A percentile compares a stretch with the other conserved stretches of the same genome.
These are phyloP conservation scores for Salvelinus namaycush DNA, from an alignment of 2,113 vertebrate species.

Conservation along the genomic window DNA sequence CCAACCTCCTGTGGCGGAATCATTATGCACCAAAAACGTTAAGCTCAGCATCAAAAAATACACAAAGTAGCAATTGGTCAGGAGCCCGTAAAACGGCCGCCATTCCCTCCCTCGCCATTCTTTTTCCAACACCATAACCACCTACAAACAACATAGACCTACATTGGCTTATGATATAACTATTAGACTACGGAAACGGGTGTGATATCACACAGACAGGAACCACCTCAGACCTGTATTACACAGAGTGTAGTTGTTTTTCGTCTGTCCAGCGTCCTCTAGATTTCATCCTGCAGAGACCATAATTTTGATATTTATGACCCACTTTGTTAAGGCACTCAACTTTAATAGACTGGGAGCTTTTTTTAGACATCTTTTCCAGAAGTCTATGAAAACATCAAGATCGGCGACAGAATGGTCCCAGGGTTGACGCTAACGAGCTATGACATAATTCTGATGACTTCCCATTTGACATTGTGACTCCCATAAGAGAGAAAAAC, in stretches of 20 bases:
- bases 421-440: constrained; percentile 50
- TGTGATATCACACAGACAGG: not conserved
- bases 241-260: not conserved
- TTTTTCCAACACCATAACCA: not conserved
- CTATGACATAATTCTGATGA: constrained; percentile 54
- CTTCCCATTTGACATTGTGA: constrained; percentile 53
- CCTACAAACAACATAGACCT: not conserved
- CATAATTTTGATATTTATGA: constrained; percentile 16
- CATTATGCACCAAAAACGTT: too few relatives aligned
- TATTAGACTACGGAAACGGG: not conserved
- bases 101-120: too few relatives aligned
- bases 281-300: constrained; percentile 13
- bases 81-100: too few relatives aligned
- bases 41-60: too few relatives aligned
- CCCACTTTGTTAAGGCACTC: constrained; percentile 20
- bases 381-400: constrained; percentile 43
- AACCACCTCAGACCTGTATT: not conserved
- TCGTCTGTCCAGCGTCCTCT: not conserved
- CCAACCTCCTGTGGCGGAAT: too few relatives aligned
- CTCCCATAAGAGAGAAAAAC: constrained; percentile 29
- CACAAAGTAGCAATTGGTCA: too few relatives aligned
- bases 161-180: not conserved
- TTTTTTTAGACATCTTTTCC: constrained; percentile 46
- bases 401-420: constrained; percentile 23
- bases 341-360: constrained; percentile 36